Evolutionary conservation across 92 coral and sea anemone genomes (phyloP), one percentile per base, ranked within the genome.

Genomic region (Montipora capitata): DNA sequence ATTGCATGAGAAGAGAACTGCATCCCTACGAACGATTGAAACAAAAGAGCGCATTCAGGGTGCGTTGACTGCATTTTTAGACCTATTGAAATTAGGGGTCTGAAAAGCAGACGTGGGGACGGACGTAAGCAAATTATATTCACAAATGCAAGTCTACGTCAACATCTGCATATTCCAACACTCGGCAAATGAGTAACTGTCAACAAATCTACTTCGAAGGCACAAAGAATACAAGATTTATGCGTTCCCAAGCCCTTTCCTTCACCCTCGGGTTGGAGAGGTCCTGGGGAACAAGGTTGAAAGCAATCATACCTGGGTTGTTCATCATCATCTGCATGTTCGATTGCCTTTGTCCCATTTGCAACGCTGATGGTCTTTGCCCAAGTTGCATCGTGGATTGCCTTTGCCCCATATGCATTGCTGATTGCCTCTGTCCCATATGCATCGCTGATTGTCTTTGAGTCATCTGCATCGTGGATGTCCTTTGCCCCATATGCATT

Each of bases 281-380:
- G 6, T 5, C 52, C 52, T 48, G 6, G 52, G 52, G 6, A 48
- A 48, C 52, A 48, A 48, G 52, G 52, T 10, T 27, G 10, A 63
- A 16, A n/a, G 35, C 39, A 15, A 63, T 4, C 71, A 66, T 1
- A 8, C 3, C 3, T 1, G 12, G 41, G 18, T 51, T 64, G 38
- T 39, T 52, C 65, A 80, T n/a, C 7, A 44, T 10, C 84, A 80
- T 65, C 64, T 80, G 84, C 84, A 79, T 49, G 84, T 66, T 80
- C 2, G 79, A 74, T 35, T 41, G 41, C 45, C 40, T 56, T 16
- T 74, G 61, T 1, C 62, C 51, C 74, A 41, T 69, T 4, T 69
- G 74, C 52, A 69, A 8, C 4, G 74, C 10, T 9, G 73, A 68
- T 14, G 10, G 73, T 12, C 73, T 40, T 39, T 57, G 45, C 0